These are phyloP conservation scores for Zoanthus gigantus DNA, from an alignment of 92 coral and sea anemone species.

Conservation along the genomic window DNA sequence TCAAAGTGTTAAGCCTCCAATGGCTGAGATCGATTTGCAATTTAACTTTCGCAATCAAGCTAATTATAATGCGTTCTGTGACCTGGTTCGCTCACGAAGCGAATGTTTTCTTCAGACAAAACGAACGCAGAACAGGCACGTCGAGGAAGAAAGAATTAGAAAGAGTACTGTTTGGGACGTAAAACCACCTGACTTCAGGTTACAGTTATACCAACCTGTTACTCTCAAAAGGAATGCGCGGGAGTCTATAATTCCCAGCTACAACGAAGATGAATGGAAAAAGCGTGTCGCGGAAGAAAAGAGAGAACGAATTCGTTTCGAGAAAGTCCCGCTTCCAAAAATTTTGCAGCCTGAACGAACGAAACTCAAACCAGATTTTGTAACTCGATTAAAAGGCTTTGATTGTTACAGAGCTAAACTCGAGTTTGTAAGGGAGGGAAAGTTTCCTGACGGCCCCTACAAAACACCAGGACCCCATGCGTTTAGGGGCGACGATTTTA, in stretches of 20 bases:
- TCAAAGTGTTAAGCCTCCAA: conserved; percentile 59
- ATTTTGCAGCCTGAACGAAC: conserved; percentile 69
- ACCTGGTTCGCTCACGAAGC: conserved; percentile 92
- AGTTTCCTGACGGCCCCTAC: conserved; percentile 77
- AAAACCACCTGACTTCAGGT: conserved; percentile 85
- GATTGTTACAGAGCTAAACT: conserved; percentile 79
- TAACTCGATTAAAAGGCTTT: conserved; percentile 75
- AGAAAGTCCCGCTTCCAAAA: conserved; percentile 83
- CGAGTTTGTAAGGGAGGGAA: conserved; percentile 75
- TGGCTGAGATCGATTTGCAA: conserved; percentile 46
- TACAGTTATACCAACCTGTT: conserved; percentile 84
- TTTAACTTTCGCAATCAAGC: conserved; percentile 72
- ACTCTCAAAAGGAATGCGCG: conserved; percentile 74
- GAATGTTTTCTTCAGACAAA: conserved; percentile 83
- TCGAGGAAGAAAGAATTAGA: conserved; percentile 20
- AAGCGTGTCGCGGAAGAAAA: conserved; percentile 57
- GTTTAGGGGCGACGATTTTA: conserved; percentile 91
- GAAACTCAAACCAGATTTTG: conserved; percentile 61
- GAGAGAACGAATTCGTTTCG: conserved; percentile 69
- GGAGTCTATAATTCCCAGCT: conserved; percentile 76
- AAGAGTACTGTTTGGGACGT: conserved; percentile 79
- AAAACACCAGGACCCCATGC: conserved; percentile 85
- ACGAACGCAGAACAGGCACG: conserved; percentile 62
- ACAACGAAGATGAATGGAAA: conserved; percentile 80
- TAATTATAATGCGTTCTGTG: conserved; percentile 80